Evolutionary conservation across 2,888 invertebrate species (phyloP).

Genomic region (Phortica okadai): DNA sequence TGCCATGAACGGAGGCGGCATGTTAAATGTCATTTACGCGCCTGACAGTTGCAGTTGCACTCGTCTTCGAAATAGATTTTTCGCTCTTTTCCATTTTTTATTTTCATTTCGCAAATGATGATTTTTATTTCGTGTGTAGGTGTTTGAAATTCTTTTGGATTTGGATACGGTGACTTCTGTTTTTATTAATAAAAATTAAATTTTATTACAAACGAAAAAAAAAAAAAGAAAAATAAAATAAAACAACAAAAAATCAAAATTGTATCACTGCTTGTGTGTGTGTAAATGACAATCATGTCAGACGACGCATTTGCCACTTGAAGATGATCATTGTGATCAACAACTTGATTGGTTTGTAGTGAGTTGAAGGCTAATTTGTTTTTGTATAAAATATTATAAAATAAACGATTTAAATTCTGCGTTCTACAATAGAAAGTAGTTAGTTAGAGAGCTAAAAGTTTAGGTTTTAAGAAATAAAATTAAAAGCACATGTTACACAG

Average conservation of each 20-base stretch:
- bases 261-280: neutral
- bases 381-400: no score
- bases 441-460: no score
- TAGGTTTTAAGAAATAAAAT: no score
- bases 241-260: neutral
- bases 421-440: no score
- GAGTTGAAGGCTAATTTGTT: no score
- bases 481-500: no score
- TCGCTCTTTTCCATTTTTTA: neutral
- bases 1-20: constrained; percentile 35
- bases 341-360: no score
- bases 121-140: constrained; percentile 4
- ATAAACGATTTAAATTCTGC: no score
- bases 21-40: constrained; percentile 74
- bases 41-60: constrained; percentile 71
- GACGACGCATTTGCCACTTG: no score
- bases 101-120: neutral
- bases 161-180: constrained; percentile 1
- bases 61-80: constrained; percentile 18
- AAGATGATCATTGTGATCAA: no score
- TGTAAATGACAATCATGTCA: no score
- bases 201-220: constrained; percentile 9
- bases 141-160: constrained; percentile 23
- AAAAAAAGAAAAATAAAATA: neutral
- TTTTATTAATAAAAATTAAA: constrained; percentile 17